Base-by-base conservation (phyloP, 1,140 invertebrate genomes). In the Sogatella furcifera region DNA sequence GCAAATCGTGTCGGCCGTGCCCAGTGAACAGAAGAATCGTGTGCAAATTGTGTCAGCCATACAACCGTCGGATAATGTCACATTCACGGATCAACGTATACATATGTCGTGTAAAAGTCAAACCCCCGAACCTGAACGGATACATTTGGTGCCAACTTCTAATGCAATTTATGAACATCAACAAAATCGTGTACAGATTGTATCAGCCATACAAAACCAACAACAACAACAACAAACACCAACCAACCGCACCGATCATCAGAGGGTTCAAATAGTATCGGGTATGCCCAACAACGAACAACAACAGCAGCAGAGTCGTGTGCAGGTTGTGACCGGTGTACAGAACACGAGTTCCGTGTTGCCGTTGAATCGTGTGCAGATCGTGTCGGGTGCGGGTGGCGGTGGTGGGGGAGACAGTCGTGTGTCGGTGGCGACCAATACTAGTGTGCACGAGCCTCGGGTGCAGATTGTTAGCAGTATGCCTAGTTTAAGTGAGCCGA, bases 241-340 rank as follows among this genome's bases (percentile, higher is more conserved):
- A 21, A 58, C 57, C 15, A 34, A 62, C 15, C 15, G 46, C 6
- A 46, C 53, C 31, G 62, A 63, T 52, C 57, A 63, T 28, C 59
- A 64, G 17, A 34, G 62, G 44, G 59, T 64, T 9, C 62, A 63
- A 31, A 64, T 64, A n/a, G 62, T 64, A 6, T 64, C 62, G 4
- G 59, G 61, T 6, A 60, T 66, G 14, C 62, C 63, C 5, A 63
- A 64, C 59, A 61, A 43, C 55, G 61, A 21, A n/a, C 61, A 54
- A n/a, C 61, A 54, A 59, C 60, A 63, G 52, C 52, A 62, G 38
- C 65, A 66, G 59, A 66, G 64, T 60, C 62, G 65, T 22, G 59
- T 67, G 44, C 66, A 67, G 46, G 60, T 66, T 46, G 57, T 66
- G 19, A 62, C 62, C n/a, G 63, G 57, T 21, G 55, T 64, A 31